These are phyloP conservation scores for Temnothorax longispinosus DNA, from an alignment of 1,140 invertebrate genomes.

Conservation along the genomic window DNA sequence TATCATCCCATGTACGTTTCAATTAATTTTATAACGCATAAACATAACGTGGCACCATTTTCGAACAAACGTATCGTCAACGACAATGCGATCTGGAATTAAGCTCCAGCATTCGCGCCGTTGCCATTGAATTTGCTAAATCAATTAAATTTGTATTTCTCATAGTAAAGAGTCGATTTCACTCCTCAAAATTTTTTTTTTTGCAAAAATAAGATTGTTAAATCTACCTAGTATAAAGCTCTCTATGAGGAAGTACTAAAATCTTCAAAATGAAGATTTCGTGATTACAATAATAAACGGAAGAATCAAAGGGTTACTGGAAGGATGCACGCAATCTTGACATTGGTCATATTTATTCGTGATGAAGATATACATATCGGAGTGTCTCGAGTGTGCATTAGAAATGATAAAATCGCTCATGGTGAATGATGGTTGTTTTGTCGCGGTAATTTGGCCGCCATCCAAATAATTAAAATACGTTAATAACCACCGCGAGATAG, in stretches of 20 bases:
- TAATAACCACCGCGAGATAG: neutral
- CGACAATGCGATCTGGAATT: neutral
- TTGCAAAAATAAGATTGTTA: neutral
- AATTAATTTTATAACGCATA: neutral
- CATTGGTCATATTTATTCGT: neutral
- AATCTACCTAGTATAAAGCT: neutral
- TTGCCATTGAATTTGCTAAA: neutral
- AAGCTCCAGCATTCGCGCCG: neutral
- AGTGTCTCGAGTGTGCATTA: neutral
- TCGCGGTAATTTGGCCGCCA: conserved; percentile 1
- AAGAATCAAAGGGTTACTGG: neutral
- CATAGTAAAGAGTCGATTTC: neutral
- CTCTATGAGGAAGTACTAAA: neutral
- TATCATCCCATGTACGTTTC: neutral
- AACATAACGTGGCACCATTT: neutral
- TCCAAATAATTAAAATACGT: neutral
- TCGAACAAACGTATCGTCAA: neutral
- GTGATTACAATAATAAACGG: neutral
- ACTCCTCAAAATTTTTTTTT: neutral
- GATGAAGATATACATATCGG: neutral
- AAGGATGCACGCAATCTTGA: neutral
- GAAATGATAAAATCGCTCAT: neutral
- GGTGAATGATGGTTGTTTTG: neutral
- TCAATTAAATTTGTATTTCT: neutral
- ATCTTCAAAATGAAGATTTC: neutral